A percentile compares a stretch with the other conserved stretches of the same genome.
phyloP scores from a whole-genome alignment of 2,888 invertebrate genomes.

The Thereva nobilitata region DNA sequence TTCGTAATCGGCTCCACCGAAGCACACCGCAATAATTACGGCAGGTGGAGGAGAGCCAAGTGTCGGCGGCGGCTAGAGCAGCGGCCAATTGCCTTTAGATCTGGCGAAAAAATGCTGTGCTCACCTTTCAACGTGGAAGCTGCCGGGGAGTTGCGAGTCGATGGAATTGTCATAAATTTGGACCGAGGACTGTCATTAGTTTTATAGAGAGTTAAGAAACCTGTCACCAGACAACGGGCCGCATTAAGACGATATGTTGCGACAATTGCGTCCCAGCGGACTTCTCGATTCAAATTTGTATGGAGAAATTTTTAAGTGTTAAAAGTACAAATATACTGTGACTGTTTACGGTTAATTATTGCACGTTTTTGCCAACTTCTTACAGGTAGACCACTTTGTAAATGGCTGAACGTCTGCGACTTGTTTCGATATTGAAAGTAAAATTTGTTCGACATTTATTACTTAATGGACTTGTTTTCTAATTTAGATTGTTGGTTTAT shows the following conservation, averaged over 20 bases:
- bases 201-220: slow-evolving; percentile 12
- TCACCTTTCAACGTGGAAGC: background rate
- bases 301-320: slow-evolving; percentile 33
- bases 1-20: slow-evolving; percentile 21
- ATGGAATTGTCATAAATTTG: slow-evolving; percentile 31
- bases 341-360: slow-evolving; percentile 32
- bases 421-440: slow-evolving; percentile 17
- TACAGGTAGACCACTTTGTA: slow-evolving; percentile 13
- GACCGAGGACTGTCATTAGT: slow-evolving; percentile 7
- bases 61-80: slow-evolving; percentile 7
- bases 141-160: no score
- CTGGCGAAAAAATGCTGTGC: slow-evolving; percentile 1
- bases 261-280: slow-evolving; percentile 15
- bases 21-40: slow-evolving; percentile 22
- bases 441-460: slow-evolving; percentile 30
- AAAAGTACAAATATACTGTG: slow-evolving; percentile 29
- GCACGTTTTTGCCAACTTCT: slow-evolving; percentile 27
- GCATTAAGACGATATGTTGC: background rate
- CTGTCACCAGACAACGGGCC: slow-evolving; percentile 1
- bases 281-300: slow-evolving; percentile 21
- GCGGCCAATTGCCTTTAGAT: slow-evolving; percentile 1
- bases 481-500: no score
- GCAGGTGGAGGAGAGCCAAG: background rate
- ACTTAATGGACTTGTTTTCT: slow-evolving; percentile 3
- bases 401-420: slow-evolving; percentile 16